Percentiles rank a stretch among this genome's conserved stretches.
Conservation (phyloP, 2,113 vertebrate species). For the Toxotes jaculatrix region DNA sequence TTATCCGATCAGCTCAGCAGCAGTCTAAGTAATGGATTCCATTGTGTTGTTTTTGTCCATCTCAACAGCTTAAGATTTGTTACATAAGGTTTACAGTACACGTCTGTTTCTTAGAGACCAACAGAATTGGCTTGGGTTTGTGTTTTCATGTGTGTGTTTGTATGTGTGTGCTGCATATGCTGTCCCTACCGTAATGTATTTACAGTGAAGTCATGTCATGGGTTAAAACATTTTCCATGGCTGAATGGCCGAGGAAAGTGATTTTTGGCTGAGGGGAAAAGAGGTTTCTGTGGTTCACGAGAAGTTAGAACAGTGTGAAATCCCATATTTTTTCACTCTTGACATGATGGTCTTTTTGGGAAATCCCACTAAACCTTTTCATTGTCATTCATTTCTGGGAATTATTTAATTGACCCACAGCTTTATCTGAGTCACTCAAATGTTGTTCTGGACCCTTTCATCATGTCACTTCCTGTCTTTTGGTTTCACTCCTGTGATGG, state of each 20-base stretch:
- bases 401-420: not conserved
- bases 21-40: slow-evolving; percentile 59
- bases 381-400: not conserved
- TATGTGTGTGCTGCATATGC: not conserved
- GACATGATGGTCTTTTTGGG: slow-evolving; percentile 7
- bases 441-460: not conserved
- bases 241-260: slow-evolving; percentile 11
- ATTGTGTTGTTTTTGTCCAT: slow-evolving; percentile 59
- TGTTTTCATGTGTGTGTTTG: slow-evolving; percentile 22
- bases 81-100: slow-evolving; percentile 50
- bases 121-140: slow-evolving; percentile 14
- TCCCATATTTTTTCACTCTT: not conserved
- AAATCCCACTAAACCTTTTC: not conserved
- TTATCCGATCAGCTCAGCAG: slow-evolving; percentile 62
- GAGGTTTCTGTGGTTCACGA: slow-evolving; percentile 6
- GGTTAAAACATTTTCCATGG: slow-evolving; percentile 6
- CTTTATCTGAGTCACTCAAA: not conserved
- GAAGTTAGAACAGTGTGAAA: not conserved
- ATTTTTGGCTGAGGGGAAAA: not conserved
- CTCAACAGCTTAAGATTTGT: slow-evolving; percentile 53
- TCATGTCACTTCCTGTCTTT: slow-evolving; percentile 15
- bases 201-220: slow-evolving; percentile 18
- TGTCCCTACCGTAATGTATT: slow-evolving; percentile 2
- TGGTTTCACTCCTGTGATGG: not conserved
- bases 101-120: slow-evolving; percentile 23